Percentiles rank a stretch among this genome's conserved stretches.
Evolutionary conservation across 2,797 vertebrate genomes (phyloP).

Genomic region (Zenarchopterus dispar): DNA sequence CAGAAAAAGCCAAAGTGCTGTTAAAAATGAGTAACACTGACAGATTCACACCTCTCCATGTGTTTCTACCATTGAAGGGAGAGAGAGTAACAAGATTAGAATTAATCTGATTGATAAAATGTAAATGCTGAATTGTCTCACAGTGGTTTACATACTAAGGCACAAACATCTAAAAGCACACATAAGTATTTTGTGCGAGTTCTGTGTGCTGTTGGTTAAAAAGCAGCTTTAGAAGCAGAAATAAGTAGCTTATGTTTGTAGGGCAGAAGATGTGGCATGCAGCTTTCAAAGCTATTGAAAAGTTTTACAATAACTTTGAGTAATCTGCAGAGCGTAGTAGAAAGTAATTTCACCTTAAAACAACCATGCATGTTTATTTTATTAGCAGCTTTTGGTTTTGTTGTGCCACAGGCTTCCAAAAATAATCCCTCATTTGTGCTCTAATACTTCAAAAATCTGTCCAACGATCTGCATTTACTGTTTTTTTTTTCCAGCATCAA

Average conservation of each 20-base stretch:
- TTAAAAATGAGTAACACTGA: no score
- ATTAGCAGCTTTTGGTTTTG: slow-evolving; percentile 10
- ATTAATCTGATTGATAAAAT: neutral
- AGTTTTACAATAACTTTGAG: slow-evolving; percentile 7
- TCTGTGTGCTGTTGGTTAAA: no score
- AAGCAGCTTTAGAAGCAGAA: neutral
- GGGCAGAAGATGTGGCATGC: neutral
- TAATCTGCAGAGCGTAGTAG: neutral
- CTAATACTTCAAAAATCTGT: slow-evolving; percentile 2
- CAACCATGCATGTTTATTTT: neutral
- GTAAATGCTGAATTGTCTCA: no score
- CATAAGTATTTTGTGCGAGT: no score
- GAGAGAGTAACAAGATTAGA: neutral
- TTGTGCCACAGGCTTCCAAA: slow-evolving; percentile 1
- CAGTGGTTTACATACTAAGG: no score
- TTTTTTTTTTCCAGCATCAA: neutral
- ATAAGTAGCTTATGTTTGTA: neutral
- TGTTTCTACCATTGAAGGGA: no score
- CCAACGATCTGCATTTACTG: neutral
- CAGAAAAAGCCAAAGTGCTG: no score
- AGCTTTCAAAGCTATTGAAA: neutral
- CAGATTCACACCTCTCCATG: no score
- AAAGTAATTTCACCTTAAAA: neutral
- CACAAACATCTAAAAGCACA: no score
- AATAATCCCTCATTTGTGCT: slow-evolving; percentile 11